Conservation (phyloP, 2,888 invertebrate genomes). For the Troglohyphantes excavatus region DNA sequence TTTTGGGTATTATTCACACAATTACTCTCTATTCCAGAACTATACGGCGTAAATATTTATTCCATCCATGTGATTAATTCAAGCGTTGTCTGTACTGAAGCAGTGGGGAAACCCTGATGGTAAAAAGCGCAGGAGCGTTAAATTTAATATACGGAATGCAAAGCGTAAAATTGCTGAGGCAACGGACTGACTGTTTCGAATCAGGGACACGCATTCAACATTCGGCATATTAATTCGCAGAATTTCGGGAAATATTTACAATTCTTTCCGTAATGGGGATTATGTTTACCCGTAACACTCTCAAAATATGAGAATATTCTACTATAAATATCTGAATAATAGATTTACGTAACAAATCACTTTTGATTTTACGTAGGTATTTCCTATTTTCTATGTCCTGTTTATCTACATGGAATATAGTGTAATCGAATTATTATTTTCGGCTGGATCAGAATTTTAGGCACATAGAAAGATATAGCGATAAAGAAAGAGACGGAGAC, state of each 20-base stretch:
- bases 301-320: too few species aligned
- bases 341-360: too few species aligned
- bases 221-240: slow-evolving; percentile 28
- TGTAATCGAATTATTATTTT: too few species aligned
- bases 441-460: too few species aligned
- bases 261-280: background rate
- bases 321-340: too few species aligned
- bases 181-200: slow-evolving; percentile 29
- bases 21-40: background rate
- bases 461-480: too few species aligned
- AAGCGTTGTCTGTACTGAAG: background rate
- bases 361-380: too few species aligned
- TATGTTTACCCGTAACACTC: too few species aligned
- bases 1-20: background rate
- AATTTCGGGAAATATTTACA: background rate
- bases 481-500: too few species aligned
- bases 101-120: background rate
- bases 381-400: too few species aligned
- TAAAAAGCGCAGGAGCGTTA: slow-evolving; percentile 13
- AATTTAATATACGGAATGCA: slow-evolving; percentile 45
- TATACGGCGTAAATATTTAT: background rate
- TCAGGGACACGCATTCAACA: slow-evolving; percentile 17
- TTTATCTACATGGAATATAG: too few species aligned
- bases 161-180: slow-evolving; percentile 44
- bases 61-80: slow-evolving; percentile 3